Evolutionary conservation across 1,140 invertebrate species (phyloP).

Genomic region (Stegodyphus dumicola): DNA sequence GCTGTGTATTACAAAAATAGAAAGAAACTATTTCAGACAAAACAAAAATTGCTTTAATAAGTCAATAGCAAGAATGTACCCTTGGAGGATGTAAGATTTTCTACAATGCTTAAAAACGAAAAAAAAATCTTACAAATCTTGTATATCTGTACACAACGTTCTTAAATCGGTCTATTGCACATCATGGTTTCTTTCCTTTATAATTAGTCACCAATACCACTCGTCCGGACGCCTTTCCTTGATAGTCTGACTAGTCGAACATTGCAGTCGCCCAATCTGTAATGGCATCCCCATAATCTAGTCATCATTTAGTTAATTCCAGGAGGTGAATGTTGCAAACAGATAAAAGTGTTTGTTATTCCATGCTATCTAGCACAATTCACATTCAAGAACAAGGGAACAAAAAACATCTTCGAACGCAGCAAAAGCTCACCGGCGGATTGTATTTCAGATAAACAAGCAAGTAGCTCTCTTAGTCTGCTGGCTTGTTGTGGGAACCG

Average conservation of each 20-base stretch:
- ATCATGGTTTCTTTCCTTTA: slow-evolving; percentile 19
- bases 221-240: not conserved
- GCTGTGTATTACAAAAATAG: not conserved
- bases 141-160: slow-evolving; percentile 45
- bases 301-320: too few relatives aligned
- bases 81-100: not conserved
- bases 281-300: not conserved
- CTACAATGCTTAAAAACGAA: slow-evolving; percentile 44
- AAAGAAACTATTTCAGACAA: slow-evolving; percentile 23
- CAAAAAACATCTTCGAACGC: slow-evolving; percentile 98
- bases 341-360: not conserved
- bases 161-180: slow-evolving; percentile 44
- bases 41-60: slow-evolving; percentile 45
- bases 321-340: too few relatives aligned
- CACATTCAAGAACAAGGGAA: slow-evolving; percentile 96
- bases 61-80: slow-evolving; percentile 49
- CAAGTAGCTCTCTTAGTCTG: slow-evolving; percentile 86
- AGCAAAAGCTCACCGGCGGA: slow-evolving; percentile 90
- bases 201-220: not conserved
- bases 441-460: slow-evolving; percentile 91
- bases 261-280: slow-evolving; percentile 24
- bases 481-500: slow-evolving; percentile 88
- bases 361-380: slow-evolving; percentile 65
- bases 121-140: slow-evolving; percentile 54
- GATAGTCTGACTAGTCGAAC: slow-evolving; percentile 45